Evolutionary conservation across 1,140 invertebrate species (phyloP).

Genomic region (Cyclina sinensis): DNA sequence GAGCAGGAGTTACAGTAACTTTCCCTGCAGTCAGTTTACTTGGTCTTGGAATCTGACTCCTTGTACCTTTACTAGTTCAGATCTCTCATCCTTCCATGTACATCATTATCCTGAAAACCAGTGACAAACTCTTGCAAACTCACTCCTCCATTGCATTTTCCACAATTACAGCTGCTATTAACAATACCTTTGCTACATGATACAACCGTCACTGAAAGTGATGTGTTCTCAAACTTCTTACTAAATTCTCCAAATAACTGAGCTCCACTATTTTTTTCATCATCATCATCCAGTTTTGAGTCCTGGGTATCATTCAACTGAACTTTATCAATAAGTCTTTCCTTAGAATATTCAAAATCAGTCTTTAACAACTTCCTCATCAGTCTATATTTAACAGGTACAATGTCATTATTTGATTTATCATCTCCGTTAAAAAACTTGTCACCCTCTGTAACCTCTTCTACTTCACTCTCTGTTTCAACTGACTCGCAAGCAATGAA

Average conservation of each 20-base stretch:
- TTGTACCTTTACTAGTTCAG: neutral
- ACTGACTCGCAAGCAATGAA: conserved; percentile 62
- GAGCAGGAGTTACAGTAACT: conserved; percentile 44
- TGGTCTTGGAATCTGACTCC: conserved; percentile 55
- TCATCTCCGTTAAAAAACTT: neutral
- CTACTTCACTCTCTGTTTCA: conserved; percentile 39
- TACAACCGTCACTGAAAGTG: conserved; percentile 31
- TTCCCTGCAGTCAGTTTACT: conserved; percentile 24
- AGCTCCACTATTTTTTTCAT: neutral
- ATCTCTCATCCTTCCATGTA: neutral
- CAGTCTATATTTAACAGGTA: neutral
- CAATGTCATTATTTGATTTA: neutral
- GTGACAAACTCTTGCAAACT: neutral
- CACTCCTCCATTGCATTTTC: neutral
- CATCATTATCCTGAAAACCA: neutral
- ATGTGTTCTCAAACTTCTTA: neutral
- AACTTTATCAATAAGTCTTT: conserved; percentile 52
- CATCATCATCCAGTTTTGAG: conserved; percentile 12
- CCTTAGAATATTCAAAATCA: neutral
- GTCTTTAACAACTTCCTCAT: too few species aligned
- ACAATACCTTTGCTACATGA: conserved; percentile 43
- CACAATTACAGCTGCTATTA: conserved; percentile 38
- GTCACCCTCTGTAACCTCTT: neutral
- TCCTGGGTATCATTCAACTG: conserved; percentile 23
- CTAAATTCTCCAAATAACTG: neutral